Evolutionary conservation across 2,113 vertebrate species (phyloP).

Genomic region (Anseranas semipalmata): DNA sequence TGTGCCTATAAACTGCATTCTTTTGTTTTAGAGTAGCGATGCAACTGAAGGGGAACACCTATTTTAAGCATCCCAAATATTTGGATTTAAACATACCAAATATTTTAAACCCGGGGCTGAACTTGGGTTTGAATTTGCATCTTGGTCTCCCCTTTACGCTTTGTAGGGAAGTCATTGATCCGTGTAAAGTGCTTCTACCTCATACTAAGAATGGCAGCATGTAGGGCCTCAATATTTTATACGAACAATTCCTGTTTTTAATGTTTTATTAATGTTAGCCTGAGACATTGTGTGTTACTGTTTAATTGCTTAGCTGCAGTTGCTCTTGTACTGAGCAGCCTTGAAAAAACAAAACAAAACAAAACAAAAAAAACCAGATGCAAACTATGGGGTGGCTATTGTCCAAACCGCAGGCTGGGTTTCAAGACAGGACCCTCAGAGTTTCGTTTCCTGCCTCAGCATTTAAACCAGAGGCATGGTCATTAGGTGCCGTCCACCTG

Average conservation of each 20-base stretch:
- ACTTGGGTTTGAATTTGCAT: neutral
- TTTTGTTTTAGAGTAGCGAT: neutral
- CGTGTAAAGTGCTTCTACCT: constrained; percentile 12
- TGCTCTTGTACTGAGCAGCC: neutral
- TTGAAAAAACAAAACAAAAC: too few species aligned
- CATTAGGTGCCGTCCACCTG: constrained; percentile 24
- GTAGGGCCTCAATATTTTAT: constrained; percentile 51
- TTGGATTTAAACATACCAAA: neutral
- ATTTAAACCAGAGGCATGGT: neutral
- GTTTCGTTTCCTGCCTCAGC: neutral
- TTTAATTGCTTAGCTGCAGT: constrained; percentile 1
- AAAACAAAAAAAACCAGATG: too few species aligned
- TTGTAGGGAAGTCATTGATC: constrained; percentile 34
- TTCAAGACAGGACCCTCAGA: neutral
- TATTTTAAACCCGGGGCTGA: neutral
- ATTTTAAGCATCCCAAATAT: neutral
- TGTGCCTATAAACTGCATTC: neutral
- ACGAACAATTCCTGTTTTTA: constrained; percentile 30
- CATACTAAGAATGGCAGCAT: constrained; percentile 20
- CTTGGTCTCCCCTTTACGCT: neutral
- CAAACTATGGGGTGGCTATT: neutral
- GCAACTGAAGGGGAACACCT: neutral
- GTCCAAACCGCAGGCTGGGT: neutral
- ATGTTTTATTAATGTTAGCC: constrained; percentile 45
- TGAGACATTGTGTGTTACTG: neutral